These are phyloP conservation scores for Austrofundulus limnaeus DNA, from an alignment of 2,113 vertebrate species.

Conservation along the genomic window DNA sequence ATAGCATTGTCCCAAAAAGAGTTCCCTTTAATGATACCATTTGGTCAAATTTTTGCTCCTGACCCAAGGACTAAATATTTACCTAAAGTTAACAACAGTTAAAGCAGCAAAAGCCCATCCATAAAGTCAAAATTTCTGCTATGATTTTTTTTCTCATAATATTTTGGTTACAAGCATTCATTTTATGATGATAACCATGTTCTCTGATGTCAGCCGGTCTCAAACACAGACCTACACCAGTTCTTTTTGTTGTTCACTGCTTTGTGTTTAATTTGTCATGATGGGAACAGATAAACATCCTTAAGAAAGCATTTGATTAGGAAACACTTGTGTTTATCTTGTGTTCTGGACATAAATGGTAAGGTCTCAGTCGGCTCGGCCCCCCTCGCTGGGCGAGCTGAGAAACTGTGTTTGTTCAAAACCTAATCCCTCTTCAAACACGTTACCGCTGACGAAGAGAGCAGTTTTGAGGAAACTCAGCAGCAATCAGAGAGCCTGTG, in stretches of 20 bases:
- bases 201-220: constrained; percentile 39
- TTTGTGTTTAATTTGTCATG: constrained; percentile 29
- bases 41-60: too few relatives aligned
- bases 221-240: constrained; percentile 2
- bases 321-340: constrained; percentile 27
- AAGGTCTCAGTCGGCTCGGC: constrained; percentile 18
- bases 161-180: constrained; percentile 6
- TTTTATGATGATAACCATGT: constrained; percentile 4
- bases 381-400: constrained; percentile 14
- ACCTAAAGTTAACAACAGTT: too few relatives aligned
- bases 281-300: constrained; percentile 52
- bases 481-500: constrained; percentile 27
- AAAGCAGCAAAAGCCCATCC: too few relatives aligned
- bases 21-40: too few relatives aligned
- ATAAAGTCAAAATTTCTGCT: too few relatives aligned
- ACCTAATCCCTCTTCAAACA: background rate
- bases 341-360: background rate
- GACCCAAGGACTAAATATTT: too few relatives aligned
- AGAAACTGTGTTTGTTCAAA: constrained; percentile 4
- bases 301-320: constrained; percentile 33
- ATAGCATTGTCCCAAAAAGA: too few relatives aligned
- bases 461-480: background rate
- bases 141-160: constrained; percentile 12
- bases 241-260: constrained; percentile 34
- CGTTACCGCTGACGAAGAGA: background rate